These are phyloP conservation scores for Maylandia zebra DNA, from an alignment of 2,113 vertebrate genomes.

Conservation along the genomic window DNA sequence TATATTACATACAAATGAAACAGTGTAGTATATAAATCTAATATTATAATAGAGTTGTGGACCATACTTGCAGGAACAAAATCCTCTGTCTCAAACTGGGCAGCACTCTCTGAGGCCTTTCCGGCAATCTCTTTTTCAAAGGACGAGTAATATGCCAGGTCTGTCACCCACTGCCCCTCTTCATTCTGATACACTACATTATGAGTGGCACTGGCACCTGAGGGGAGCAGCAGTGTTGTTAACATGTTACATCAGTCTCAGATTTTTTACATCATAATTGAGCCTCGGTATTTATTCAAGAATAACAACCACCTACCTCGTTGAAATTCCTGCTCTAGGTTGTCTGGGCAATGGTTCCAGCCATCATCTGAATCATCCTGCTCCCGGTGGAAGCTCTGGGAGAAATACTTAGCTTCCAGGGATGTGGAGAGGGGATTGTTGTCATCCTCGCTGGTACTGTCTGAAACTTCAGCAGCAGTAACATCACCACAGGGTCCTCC, in stretches of 20 bases:
- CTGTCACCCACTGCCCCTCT: constrained; percentile 94
- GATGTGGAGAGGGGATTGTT: constrained; percentile 36
- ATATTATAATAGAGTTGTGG: not conserved
- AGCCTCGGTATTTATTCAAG: not conserved
- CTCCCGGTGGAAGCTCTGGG: constrained; percentile 65
- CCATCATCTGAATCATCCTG: constrained; percentile 47
- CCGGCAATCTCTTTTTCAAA: constrained; percentile 80
- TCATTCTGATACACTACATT: constrained; percentile 91
- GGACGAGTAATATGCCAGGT: constrained; percentile 90
- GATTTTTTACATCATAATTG: not conserved
- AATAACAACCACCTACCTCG: constrained; percentile 39
- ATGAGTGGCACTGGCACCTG: constrained; percentile 63
- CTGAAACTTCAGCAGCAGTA: constrained; percentile 8
- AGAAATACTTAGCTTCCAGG: constrained; percentile 73
- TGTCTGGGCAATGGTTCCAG: constrained; percentile 59
- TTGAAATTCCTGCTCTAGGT: constrained; percentile 48
- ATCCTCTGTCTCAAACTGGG: constrained; percentile 70
- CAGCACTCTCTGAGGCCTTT: constrained; percentile 38
- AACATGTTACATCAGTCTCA: not conserved
- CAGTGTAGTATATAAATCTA: not conserved
- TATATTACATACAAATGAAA: not conserved
- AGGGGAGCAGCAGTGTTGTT: not conserved
- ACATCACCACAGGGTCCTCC: constrained; percentile 49
- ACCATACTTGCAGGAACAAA: constrained; percentile 82
- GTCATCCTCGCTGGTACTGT: constrained; percentile 30